These are phyloP conservation scores for Cromileptes altivelis DNA, from an alignment of 2,113 vertebrate species.

Conservation along the genomic window DNA sequence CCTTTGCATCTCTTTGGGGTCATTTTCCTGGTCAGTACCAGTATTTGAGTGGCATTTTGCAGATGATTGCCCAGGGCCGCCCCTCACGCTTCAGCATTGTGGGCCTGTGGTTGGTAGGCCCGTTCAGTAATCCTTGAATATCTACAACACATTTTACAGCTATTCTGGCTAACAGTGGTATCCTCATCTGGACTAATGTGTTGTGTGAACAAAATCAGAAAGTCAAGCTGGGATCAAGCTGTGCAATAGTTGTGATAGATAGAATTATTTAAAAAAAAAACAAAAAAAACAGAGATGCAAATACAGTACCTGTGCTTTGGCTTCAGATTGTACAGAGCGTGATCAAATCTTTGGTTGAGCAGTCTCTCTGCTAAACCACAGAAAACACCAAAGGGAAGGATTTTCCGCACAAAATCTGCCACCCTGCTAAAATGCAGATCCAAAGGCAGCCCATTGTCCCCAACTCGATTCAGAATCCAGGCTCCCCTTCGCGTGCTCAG, in stretches of 20 bases:
- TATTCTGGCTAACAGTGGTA: too few species aligned
- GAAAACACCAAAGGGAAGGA: conserved; percentile 77
- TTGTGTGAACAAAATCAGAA: too few species aligned
- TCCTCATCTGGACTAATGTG: too few species aligned
- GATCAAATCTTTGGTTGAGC: conserved; percentile 86
- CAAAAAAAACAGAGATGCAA: neutral
- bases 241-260: too few species aligned
- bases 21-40: too few species aligned
- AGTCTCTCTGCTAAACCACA: conserved; percentile 54
- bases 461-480: conserved; percentile 91
- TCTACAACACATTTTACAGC: neutral
- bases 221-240: too few species aligned
- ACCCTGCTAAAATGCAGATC: conserved; percentile 85
- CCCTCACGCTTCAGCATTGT: too few species aligned
- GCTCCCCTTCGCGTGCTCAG: conserved; percentile 93
- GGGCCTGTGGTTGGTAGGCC: too few species aligned
- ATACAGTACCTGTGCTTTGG: conserved; percentile 87
- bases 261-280: too few species aligned
- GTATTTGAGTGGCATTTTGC: too few species aligned
- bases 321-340: conserved; percentile 88
- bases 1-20: too few species aligned
- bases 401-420: conserved; percentile 6
- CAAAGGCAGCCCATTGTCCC: conserved; percentile 81
- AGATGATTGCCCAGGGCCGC: too few species aligned
- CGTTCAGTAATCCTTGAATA: neutral